Percentiles rank a stretch among this genome's conserved stretches.
Evolutionary conservation across 2,797 vertebrate species (phyloP).

Genomic region (Acipenser ruthenus): DNA sequence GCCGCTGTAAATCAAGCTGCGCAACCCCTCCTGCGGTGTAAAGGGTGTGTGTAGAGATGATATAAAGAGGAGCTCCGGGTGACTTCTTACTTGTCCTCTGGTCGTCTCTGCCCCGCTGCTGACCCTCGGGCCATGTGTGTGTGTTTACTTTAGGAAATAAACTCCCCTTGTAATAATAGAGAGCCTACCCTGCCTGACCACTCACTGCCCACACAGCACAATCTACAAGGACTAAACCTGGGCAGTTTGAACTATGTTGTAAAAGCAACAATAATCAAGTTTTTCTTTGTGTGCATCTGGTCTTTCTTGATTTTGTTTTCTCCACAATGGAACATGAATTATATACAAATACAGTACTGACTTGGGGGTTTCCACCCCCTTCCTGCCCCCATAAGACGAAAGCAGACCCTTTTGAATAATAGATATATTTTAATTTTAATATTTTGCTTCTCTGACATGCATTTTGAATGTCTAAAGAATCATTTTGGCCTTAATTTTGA

Average conservation of each 20-base stretch:
- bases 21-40: background rate
- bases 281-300: background rate
- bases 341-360: background rate
- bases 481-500: too few relatives aligned
- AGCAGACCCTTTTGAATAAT: too few relatives aligned
- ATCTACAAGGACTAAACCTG: background rate
- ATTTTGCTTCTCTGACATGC: too few relatives aligned
- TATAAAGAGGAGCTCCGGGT: too few relatives aligned
- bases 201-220: background rate
- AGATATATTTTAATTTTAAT: too few relatives aligned
- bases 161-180: slow-evolving; percentile 20
- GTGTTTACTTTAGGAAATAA: slow-evolving; percentile 22
- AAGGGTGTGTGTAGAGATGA: too few relatives aligned
- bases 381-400: too few relatives aligned
- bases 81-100: background rate
- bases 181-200: slow-evolving; percentile 17
- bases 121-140: background rate
- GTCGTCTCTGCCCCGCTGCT: background rate
- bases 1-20: background rate
- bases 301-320: background rate
- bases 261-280: background rate
- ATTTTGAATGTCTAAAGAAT: too few relatives aligned
- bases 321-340: background rate
- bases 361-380: too few relatives aligned
- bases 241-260: too few relatives aligned